Conservation (phyloP, 2,113 vertebrate species). For the Myrmecobius fasciatus region DNA sequence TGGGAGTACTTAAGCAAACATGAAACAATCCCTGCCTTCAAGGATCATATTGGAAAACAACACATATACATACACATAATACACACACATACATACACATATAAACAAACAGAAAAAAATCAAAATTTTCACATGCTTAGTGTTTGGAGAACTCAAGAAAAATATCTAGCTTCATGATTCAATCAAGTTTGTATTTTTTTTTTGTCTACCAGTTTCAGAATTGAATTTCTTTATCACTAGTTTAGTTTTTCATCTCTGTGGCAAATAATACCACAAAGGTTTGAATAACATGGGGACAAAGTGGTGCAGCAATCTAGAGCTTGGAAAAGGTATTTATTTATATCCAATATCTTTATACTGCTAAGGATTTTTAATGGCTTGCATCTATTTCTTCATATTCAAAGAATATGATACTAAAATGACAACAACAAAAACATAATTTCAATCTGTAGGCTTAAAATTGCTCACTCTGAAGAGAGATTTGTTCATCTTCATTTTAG, state of each 20-base stretch:
- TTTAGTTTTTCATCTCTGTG: neutral
- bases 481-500: slow-evolving; percentile 44
- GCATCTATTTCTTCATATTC: neutral
- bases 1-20: neutral
- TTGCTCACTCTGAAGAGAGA: slow-evolving; percentile 12
- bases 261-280: neutral
- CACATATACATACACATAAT: neutral
- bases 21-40: neutral
- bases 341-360: neutral
- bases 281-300: neutral
- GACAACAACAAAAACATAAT: neutral
- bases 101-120: neutral
- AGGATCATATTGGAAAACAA: neutral
- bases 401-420: neutral
- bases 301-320: rapidly evolving
- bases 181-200: neutral
- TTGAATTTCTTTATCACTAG: neutral
- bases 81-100: neutral
- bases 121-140: neutral
- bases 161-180: neutral
- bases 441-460: slow-evolving; percentile 16
- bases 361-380: neutral
- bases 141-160: neutral
- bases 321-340: neutral
- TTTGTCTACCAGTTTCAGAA: neutral